Conservation (phyloP, 2,888 invertebrate genomes). For the Catocala nupta region DNA sequence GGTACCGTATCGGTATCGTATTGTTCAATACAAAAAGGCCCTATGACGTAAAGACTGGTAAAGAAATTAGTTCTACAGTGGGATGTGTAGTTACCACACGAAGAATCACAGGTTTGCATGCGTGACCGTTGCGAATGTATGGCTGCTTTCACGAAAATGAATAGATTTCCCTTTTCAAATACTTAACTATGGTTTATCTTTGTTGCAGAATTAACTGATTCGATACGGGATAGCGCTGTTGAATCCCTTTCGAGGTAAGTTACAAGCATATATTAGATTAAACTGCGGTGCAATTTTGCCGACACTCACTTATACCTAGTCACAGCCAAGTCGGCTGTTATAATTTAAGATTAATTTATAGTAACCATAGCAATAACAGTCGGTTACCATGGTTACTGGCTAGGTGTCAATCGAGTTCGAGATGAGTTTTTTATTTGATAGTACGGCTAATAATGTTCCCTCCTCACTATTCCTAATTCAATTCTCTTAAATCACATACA, state of each 20-base stretch:
- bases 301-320: too few relatives aligned
- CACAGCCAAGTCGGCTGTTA: too few relatives aligned
- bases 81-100: slow-evolving; percentile 60
- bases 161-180: slow-evolving; percentile 37
- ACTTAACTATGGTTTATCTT: slow-evolving; percentile 30
- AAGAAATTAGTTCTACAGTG: slow-evolving; percentile 44
- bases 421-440: too few relatives aligned
- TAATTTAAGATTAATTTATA: too few relatives aligned
- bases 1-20: not conserved
- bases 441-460: too few relatives aligned
- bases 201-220: slow-evolving; percentile 42
- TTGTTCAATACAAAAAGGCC: slow-evolving; percentile 1
- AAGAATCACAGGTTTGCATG: slow-evolving; percentile 54
- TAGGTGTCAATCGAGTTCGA: too few relatives aligned
- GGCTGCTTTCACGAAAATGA: slow-evolving; percentile 63
- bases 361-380: too few relatives aligned
- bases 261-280: too few relatives aligned
- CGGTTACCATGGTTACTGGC: too few relatives aligned
- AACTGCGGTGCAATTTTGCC: too few relatives aligned
- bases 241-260: slow-evolving; percentile 22
- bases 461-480: too few relatives aligned
- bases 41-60: slow-evolving; percentile 8
- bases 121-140: slow-evolving; percentile 61
- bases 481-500: too few relatives aligned
- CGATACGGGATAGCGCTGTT: slow-evolving; percentile 13